Conservation (phyloP, 2,888 invertebrate genomes). For the Plagodis dolabraria region DNA sequence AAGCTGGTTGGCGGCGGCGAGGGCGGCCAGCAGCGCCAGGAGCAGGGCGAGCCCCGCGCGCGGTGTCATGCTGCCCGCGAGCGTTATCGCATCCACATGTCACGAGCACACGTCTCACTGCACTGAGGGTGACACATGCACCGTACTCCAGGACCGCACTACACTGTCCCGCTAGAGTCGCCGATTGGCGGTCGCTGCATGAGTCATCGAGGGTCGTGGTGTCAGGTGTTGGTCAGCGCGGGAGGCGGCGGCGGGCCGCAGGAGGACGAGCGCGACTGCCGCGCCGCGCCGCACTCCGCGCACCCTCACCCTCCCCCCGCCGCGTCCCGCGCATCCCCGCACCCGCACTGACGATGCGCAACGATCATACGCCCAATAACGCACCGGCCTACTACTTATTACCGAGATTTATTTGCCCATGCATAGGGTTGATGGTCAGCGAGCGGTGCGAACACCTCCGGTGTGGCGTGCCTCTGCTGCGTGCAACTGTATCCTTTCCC, state of each 20-base stretch:
- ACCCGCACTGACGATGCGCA: conserved; percentile 83
- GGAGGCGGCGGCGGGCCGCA: conserved; percentile 42
- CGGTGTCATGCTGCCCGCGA: conserved; percentile 67
- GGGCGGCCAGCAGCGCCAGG: conserved; percentile 63
- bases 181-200: conserved; percentile 58
- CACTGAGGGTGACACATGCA: conserved; percentile 55
- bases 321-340: conserved; percentile 47
- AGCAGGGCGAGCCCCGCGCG: conserved; percentile 65
- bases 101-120: conserved; percentile 62
- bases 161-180: conserved; percentile 60
- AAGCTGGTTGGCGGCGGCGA: conserved; percentile 89
- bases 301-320: conserved; percentile 43
- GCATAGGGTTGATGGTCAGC: conserved; percentile 69
- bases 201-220: conserved; percentile 59
- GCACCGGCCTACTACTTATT: conserved; percentile 75
- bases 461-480: conserved; percentile 14
- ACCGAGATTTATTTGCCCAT: conserved; percentile 79
- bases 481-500: conserved; percentile 4
- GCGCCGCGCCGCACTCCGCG: conserved; percentile 54
- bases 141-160: conserved; percentile 60
- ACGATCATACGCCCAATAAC: conserved; percentile 83
- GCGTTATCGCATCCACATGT: conserved; percentile 75
- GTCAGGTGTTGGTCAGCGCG: conserved; percentile 48
- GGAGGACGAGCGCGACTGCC: conserved; percentile 53
- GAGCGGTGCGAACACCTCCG: conserved; percentile 48